Evolutionary conservation across 53 echinoderm and acorn worm genomes (phyloP).

Genomic region (Paracentrotus lividus): DNA sequence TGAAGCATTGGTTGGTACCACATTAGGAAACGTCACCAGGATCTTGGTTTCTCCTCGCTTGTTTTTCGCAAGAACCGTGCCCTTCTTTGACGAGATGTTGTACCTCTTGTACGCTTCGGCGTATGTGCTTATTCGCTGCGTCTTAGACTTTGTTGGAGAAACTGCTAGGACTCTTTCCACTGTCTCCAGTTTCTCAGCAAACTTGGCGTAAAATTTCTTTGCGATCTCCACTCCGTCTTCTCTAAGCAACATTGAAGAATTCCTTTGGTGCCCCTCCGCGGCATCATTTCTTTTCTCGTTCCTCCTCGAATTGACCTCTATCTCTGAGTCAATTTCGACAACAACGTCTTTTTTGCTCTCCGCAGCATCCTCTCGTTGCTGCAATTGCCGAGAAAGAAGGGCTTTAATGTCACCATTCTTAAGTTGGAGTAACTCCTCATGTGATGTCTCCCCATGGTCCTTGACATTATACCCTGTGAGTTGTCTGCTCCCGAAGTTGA

Average conservation of each 20-base stretch:
- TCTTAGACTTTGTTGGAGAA: neutral
- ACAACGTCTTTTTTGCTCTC: neutral
- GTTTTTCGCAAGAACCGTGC: slow-evolving; percentile 57
- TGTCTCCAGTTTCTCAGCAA: slow-evolving; percentile 16
- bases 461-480: slow-evolving; percentile 10
- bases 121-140: slow-evolving; percentile 34
- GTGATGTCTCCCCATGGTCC: neutral
- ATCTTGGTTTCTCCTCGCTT: slow-evolving; percentile 54
- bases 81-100: slow-evolving; percentile 58
- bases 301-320: neutral
- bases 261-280: no score
- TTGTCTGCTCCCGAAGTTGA: slow-evolving; percentile 23
- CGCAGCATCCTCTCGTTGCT: neutral
- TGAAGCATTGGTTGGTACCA: slow-evolving; percentile 12
- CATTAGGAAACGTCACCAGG: neutral
- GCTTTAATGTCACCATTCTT: neutral
- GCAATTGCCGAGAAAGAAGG: neutral
- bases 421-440: neutral
- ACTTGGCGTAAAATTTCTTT: slow-evolving; percentile 43
- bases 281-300: neutral
- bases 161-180: neutral
- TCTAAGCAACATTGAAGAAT: neutral
- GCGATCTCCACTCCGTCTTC: neutral
- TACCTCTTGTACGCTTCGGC: slow-evolving; percentile 56
- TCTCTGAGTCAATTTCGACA: neutral